A percentile compares a stretch with the other conserved stretches of the same genome.
Conservation (phyloP, 2,113 vertebrate genomes). For the Antigone vipio region DNA sequence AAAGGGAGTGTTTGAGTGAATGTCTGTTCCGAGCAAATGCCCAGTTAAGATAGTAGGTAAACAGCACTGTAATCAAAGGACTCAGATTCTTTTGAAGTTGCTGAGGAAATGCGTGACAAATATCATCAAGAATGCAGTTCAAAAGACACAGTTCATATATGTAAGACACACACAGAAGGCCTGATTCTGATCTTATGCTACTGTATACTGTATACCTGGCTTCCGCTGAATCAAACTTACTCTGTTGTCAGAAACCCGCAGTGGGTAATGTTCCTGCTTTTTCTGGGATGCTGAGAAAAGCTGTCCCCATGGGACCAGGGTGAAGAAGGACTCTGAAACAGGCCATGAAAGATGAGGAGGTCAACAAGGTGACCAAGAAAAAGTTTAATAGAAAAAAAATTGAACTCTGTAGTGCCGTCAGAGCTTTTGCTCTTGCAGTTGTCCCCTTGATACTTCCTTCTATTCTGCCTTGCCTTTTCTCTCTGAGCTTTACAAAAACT, state of each 20-base stretch:
- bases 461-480: neutral
- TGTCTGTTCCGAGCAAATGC: conserved; percentile 24
- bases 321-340: neutral
- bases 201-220: neutral
- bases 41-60: conserved; percentile 14
- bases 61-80: conserved; percentile 40
- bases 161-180: neutral
- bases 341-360: neutral
- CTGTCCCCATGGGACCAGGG: neutral
- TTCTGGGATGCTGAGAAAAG: neutral
- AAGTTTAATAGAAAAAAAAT: neutral
- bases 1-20: conserved; percentile 17
- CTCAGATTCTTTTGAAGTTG: conserved; percentile 49
- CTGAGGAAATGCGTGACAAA: conserved; percentile 48
- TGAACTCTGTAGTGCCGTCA: neutral
- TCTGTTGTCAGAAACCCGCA: neutral
- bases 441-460: neutral
- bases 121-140: conserved; percentile 44
- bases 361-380: neutral
- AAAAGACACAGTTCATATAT: conserved; percentile 27
- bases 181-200: neutral
- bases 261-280: neutral
- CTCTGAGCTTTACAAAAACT: neutral
- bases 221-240: neutral
- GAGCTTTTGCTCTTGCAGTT: neutral